Evolutionary conservation across 2,113 vertebrate genomes (phyloP), one percentile per base, ranked within the genome.

Genomic region (Pristiophorus japonicus): DNA sequence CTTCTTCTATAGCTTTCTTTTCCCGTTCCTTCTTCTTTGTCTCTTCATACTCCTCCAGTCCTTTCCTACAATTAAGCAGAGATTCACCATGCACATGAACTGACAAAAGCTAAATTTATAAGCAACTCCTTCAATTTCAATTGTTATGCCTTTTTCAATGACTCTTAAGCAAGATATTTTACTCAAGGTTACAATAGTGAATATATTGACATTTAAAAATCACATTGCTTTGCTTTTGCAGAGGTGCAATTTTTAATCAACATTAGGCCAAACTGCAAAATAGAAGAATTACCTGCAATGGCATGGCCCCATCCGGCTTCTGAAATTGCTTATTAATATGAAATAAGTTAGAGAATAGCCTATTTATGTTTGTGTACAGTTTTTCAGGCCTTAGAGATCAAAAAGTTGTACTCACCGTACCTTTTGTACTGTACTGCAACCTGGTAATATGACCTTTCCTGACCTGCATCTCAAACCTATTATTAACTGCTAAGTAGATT

Each of bases 401-500:
- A 91, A 95, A 96, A 96, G 96, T 96, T 0, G 0, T 96, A 96
- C 96, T 96, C 95, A 96, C 97, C 97, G 96, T n/a, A 96, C 97
- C 95, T 97, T 97, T 97, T 96, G 96, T 96, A 97, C 97, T 97
- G 97, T 96, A 96, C 96, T 97, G 97, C 97, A 97, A 97, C 96
- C 96, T 0, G 96, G 96, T 96, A 96, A 70, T 78, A 96, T 97
- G 98, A 98, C 98, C 98, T 98, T 97, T 97, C 97, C 96, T 97
- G 98, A 98, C 98, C 98, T 97, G 98, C 97, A 97, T 98, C 98
- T 98, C 97, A 97, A 97, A 97, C 97, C 97, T 98, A 97, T 99
- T 99, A 99, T 99, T 99, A 99, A 99, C 99, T 98, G 98, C 98
- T 98, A 97, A 98, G 98, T 98, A 98, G 98, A 98, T 98, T 97